Base-by-base conservation (phyloP, 1,140 invertebrate species). In the Liolophura sinensis region DNA sequence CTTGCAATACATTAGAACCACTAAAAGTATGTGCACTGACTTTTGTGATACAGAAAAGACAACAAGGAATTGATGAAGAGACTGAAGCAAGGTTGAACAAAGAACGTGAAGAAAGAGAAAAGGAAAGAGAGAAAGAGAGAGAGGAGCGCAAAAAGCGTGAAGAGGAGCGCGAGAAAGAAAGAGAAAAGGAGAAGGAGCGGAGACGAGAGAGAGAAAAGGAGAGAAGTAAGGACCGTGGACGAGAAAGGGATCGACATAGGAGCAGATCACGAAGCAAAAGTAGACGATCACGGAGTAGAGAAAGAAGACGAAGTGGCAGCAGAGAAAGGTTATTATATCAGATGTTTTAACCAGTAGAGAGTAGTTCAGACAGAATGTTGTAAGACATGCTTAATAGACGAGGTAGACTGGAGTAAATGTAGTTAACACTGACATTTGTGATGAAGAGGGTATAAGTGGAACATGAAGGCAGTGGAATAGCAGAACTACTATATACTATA, bases 131-230 rank as follows among this genome's bases (percentile, higher is more conserved):
- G 60, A 62, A 51, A 54, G 69, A 55, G 67, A 69, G 63, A 55
- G 64, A 22, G 65, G 67, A 62, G 65, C 64, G 31, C 16, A 11
- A 60, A 62, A 55, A 60, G 56, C 54, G 60, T 54, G 51, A 62
- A 47, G 66, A 73, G 58, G 47, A 71, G 62, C 71, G 71, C 22
- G 69, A 64, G 51, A 64, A 72, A 20, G 74, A 76, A 60, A 72
- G 60, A 65, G 68, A 75, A 57, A 56, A 69, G 14, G 69, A 71
- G 54, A 68, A 60, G 50, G 68, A 73, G 61, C 50, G 63, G 51
- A 62, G 68, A 47, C 56, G 62, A 40, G 52, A 59, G 58, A 59
- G 64, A 54, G 62, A 71, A 60, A 60, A 59, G 20, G 59, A 56
- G n/a, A 58, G 25, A 51, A 64, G n/a, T 22, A 65, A 72, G 57